Percentiles rank a stretch among this genome's conserved stretches.
Evolutionary conservation across 2,888 invertebrate species (phyloP).

Genomic region (Leucophenga montana): DNA sequence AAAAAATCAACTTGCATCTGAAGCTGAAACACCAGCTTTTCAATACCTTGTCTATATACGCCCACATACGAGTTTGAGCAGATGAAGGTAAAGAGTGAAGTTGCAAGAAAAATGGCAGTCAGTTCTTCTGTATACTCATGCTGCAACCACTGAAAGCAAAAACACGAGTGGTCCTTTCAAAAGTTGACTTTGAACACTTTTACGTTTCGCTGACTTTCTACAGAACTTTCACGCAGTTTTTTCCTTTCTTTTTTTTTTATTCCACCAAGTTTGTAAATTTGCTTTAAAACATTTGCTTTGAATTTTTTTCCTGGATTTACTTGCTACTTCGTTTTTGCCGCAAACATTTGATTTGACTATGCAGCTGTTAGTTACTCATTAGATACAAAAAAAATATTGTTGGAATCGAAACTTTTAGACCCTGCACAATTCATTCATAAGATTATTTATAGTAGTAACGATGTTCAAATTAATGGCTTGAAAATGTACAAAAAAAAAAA

Average conservation of each 20-base stretch:
- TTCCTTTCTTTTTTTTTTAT: slow-evolving; percentile 5
- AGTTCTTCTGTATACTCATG: too few species aligned
- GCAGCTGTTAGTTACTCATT: slow-evolving; percentile 57
- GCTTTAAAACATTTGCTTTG: slow-evolving; percentile 11
- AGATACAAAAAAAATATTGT: slow-evolving; percentile 46
- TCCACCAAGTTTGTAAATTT: slow-evolving; percentile 5
- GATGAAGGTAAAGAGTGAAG: too few species aligned
- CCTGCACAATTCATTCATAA: slow-evolving; percentile 38
- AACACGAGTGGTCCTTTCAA: slow-evolving; percentile 27
- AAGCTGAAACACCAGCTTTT: too few species aligned
- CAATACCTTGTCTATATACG: too few species aligned
- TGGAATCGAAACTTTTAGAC: too few species aligned
- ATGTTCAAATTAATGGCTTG: too few species aligned
- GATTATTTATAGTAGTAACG: too few species aligned
- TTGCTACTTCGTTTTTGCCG: slow-evolving; percentile 10
- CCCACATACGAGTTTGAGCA: too few species aligned
- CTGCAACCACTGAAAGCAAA: not conserved
- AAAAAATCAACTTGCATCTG: too few species aligned
- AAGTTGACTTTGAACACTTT: slow-evolving; percentile 71
- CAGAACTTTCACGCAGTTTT: not conserved
- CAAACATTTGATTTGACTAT: slow-evolving; percentile 30
- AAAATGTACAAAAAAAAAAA: slow-evolving; percentile 37
- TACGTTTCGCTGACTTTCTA: slow-evolving; percentile 68
- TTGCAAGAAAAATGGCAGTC: too few species aligned
- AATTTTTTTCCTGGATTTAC: slow-evolving; percentile 14